A percentile compares a stretch with the other conserved stretches of the same genome.
These are phyloP conservation scores for Mobula birostris DNA, from an alignment of 2,113 vertebrate species.

Conservation along the genomic window DNA sequence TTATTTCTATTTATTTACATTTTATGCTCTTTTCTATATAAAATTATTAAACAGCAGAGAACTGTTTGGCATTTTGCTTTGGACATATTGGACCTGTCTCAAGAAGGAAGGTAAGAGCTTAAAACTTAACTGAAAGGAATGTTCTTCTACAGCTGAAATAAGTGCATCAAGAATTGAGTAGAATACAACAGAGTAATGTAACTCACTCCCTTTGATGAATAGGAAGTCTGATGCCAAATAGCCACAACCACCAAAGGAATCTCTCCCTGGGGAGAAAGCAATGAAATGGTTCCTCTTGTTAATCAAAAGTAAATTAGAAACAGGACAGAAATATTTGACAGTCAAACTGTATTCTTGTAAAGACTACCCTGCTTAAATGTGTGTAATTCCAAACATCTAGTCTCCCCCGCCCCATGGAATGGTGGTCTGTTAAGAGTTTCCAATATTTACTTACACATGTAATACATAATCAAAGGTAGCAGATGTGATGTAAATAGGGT, in stretches of 20 bases:
- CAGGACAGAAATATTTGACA: not conserved
- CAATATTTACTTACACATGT: not conserved
- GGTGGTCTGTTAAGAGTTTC: not conserved
- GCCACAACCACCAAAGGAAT: not conserved
- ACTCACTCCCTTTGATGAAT: not conserved
- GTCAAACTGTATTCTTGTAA: not conserved
- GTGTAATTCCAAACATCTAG: not conserved
- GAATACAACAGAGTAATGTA: not conserved
- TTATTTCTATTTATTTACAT: no score
- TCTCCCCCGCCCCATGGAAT: not conserved
- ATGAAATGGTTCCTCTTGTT: slow-evolving; percentile 6
- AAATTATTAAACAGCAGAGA: not conserved
- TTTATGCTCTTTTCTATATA: no score
- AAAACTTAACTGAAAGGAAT: not conserved
- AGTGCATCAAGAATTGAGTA: not conserved
- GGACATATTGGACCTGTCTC: not conserved
- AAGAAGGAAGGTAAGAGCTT: not conserved
- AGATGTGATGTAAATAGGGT: not conserved
- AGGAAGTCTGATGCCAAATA: not conserved
- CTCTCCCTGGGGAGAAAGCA: not conserved
- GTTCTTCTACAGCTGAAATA: not conserved
- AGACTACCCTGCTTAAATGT: not conserved
- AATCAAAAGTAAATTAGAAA: slow-evolving; percentile 6
- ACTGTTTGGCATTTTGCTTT: not conserved
- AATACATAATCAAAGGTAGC: not conserved